These are phyloP conservation scores for Coracopsis vasa DNA, from an alignment of 2,113 vertebrate species.

Conservation along the genomic window DNA sequence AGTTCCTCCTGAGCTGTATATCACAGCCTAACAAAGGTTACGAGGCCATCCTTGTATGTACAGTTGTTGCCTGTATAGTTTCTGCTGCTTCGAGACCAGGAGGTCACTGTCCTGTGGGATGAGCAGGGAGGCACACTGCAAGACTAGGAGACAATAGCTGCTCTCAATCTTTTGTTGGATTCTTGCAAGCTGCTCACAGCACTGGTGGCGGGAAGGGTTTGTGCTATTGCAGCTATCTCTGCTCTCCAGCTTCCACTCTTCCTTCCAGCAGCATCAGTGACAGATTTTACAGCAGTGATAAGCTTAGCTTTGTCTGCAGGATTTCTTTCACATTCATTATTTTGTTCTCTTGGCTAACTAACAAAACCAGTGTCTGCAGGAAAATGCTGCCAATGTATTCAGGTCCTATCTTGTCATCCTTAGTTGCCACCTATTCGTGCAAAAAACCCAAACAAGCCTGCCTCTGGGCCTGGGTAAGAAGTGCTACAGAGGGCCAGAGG, in stretches of 20 bases:
- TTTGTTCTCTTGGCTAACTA: conserved; percentile 51
- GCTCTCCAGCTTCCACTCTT: conserved; percentile 5
- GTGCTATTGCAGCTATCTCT: neutral
- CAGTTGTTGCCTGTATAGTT: conserved; percentile 29
- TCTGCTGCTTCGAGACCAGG: neutral
- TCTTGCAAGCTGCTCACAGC: neutral
- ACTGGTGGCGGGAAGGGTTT: neutral
- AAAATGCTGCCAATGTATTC: conserved; percentile 21
- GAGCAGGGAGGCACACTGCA: neutral
- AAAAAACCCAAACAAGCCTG: neutral
- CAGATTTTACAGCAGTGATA: conserved; percentile 33
- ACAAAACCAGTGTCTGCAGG: neutral
- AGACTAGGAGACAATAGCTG: neutral
- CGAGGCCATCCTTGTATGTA: neutral
- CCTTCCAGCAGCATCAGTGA: conserved; percentile 12
- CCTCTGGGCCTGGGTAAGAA: neutral
- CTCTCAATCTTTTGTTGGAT: neutral
- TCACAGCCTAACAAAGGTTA: neutral
- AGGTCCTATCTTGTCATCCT: neutral
- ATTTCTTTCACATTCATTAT: conserved; percentile 36
- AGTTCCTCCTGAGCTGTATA: conserved; percentile 28
- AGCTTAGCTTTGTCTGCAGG: neutral
- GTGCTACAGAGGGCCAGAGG: neutral
- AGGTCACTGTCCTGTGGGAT: neutral
- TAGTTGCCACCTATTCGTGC: neutral